phyloP scores from a whole-genome alignment of 2,113 vertebrate genomes.

The Serilophus lunatus region DNA sequence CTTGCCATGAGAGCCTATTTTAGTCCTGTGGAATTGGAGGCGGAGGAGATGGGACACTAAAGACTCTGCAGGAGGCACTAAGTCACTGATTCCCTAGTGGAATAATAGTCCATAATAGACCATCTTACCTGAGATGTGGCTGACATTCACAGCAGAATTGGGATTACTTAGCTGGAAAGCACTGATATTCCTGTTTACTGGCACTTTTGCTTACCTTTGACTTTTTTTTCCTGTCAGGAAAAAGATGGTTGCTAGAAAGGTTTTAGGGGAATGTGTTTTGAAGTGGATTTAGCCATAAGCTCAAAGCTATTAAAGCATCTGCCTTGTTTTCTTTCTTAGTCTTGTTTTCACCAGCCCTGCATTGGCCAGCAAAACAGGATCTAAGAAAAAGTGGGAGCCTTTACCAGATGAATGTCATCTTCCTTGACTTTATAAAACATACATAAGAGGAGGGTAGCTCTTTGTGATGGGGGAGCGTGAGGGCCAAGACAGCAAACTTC shows the following conservation, averaged over 20 bases:
- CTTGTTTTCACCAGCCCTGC: neutral
- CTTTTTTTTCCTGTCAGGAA: neutral
- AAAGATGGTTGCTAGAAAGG: neutral
- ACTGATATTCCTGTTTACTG: neutral
- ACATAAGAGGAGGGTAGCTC: neutral
- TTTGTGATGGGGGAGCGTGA: neutral
- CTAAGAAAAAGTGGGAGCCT: neutral
- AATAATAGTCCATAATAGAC: neutral
- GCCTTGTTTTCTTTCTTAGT: neutral
- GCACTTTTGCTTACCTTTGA: neutral
- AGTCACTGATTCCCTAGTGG: neutral
- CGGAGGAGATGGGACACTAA: fast-evolving
- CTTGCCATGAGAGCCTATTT: neutral
- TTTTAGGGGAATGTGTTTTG: neutral
- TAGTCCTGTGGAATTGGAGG: neutral
- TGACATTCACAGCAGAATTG: neutral
- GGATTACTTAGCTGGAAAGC: neutral
- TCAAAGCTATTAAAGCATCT: neutral
- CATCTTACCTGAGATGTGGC: neutral
- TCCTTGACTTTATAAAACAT: neutral
- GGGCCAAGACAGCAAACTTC: neutral
- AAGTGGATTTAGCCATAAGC: neutral
- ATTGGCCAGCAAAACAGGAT: neutral
- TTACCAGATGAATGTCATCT: neutral
- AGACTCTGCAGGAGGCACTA: neutral